Evolutionary conservation across 2,797 vertebrate species (phyloP).

Genomic region (Graptemys geographica): DNA sequence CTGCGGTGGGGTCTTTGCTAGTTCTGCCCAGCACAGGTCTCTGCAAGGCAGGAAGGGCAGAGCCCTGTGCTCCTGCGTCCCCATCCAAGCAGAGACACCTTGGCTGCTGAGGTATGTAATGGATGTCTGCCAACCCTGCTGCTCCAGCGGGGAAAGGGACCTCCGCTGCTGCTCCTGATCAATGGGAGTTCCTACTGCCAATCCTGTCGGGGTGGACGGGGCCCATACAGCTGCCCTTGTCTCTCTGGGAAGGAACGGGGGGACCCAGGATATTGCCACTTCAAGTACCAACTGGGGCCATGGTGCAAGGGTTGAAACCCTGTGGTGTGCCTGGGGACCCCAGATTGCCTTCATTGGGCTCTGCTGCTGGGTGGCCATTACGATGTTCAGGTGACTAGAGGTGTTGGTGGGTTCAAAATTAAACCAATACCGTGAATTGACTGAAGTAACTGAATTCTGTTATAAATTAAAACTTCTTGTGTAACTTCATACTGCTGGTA

Average conservation of each 20-base stretch:
- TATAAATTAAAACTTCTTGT: conserved; percentile 25
- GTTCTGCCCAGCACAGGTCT: not conserved
- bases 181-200: not conserved
- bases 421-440: conserved; percentile 34
- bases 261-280: no score
- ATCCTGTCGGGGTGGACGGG: not conserved
- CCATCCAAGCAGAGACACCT: no score
- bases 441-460: conserved; percentile 9
- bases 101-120: not conserved
- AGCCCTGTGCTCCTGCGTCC: not conserved
- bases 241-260: not conserved
- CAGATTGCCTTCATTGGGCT: not conserved
- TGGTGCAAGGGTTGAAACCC: no score
- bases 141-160: not conserved
- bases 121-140: not conserved
- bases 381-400: conserved; percentile 6
- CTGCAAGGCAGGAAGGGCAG: not conserved
- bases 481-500: conserved; percentile 18
- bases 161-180: not conserved
- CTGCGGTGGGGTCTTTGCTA: not conserved
- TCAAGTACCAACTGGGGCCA: no score
- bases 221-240: not conserved
- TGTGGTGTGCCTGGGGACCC: not conserved
- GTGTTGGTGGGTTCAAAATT: not conserved
- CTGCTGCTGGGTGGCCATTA: conserved; percentile 5